phyloP scores from a whole-genome alignment of 2,888 invertebrate genomes.

The Gnatocerus cornutus region DNA sequence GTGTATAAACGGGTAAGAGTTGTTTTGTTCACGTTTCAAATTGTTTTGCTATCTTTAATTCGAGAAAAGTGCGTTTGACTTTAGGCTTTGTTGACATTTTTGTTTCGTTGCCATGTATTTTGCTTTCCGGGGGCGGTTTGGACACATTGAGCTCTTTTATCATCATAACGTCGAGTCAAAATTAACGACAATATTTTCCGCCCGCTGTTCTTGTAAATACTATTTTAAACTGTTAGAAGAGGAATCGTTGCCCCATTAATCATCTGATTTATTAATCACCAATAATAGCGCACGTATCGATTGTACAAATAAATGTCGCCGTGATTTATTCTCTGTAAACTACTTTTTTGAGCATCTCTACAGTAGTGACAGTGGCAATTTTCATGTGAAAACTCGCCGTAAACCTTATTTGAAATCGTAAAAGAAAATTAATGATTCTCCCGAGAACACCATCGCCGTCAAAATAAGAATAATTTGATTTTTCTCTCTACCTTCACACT shows the following conservation, averaged over 20 bases:
- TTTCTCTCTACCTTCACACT: slow-evolving; percentile 17
- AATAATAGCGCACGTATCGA: not conserved
- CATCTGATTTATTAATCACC: not conserved
- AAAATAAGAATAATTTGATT: slow-evolving; percentile 36
- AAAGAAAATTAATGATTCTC: slow-evolving; percentile 41
- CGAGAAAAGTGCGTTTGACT: slow-evolving; percentile 1
- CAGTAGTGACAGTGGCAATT: slow-evolving; percentile 26
- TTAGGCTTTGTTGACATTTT: not conserved
- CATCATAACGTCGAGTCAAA: no score
- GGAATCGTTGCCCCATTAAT: not conserved
- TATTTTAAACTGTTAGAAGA: no score
- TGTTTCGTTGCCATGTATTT: not conserved
- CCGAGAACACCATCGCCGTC: slow-evolving; percentile 18
- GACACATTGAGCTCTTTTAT: no score
- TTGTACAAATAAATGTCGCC: not conserved
- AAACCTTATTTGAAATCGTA: slow-evolving; percentile 37
- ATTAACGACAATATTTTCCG: no score
- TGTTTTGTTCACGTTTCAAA: slow-evolving; percentile 1
- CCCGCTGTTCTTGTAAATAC: no score
- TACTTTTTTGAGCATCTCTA: not conserved
- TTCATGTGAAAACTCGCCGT: slow-evolving; percentile 28
- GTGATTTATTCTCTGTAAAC: slow-evolving; percentile 4
- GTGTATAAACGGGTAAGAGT: slow-evolving; percentile 3
- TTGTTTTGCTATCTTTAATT: slow-evolving; percentile 1
- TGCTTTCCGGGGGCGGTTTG: no score